Base-by-base conservation (phyloP, 1,140 invertebrate genomes). In the Drosophila tsacasi region DNA sequence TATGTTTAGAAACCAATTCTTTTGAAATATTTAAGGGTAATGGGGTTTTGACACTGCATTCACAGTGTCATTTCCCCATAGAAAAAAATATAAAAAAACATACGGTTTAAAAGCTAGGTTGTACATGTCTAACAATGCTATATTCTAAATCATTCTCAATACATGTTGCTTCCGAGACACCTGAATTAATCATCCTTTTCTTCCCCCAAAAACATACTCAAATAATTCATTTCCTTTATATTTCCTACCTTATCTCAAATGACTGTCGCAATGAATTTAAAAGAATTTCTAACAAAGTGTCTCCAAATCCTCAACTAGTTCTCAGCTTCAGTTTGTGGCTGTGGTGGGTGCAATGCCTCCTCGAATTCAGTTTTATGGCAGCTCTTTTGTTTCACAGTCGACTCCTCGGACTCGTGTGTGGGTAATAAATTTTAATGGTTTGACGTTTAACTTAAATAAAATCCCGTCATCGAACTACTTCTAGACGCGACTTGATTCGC, bases 391-490 rank as follows among this genome's bases (percentile, higher is more conserved):
- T 61, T 73, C 71, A 74, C 71, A 73, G 68, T 73, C 37, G 30
- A 25, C 37, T 42, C 32, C 15, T 6, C 35, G 37, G n/a, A 50
- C 55, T 72, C 25, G 68, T 61, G 46, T 61, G 71, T 42, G 71
- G 55, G 37, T 42, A 23, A 74, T 74, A 74, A 74, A 74, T 74
- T 73, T 74, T 42, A 73, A 73, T 73, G 67, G 71, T 40, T 74
- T 74, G 71, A 74, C 71, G 71, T 74, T 74, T 73, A 73, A 72
- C 30, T 52, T n/a, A 73, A 73, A 73, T 73, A 73, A 72, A 73
- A 73, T 73, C 37, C 46, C 69, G 69, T 61, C 69, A 73, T 73
- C 69, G 30, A 74, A 74, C 68, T 74, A 61, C 71, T 74, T 73
- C 71, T 73, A 73, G 39, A 73, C 23, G 50, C 37, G 23, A 52